Evolutionary conservation across 2,888 invertebrate species (phyloP), one percentile per base, ranked within the genome.

Genomic region (Proisotoma minuta): DNA sequence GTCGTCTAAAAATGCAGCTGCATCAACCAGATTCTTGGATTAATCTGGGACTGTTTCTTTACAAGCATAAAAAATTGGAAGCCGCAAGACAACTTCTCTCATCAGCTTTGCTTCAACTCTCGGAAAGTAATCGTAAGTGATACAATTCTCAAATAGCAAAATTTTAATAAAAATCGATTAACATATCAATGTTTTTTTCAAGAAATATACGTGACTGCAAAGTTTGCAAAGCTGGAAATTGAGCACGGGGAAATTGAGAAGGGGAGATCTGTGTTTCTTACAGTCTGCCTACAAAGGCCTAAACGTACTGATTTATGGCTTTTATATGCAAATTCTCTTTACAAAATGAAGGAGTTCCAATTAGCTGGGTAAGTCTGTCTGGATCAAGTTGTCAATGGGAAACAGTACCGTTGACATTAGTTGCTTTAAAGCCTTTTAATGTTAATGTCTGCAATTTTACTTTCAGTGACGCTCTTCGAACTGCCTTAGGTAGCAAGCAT

Each of bases 241-340:
- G 43, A 43, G 43, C 43, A 43, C 43, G 43, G 43, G 20, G 43
- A 43, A 5, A n/a, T 43, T 5, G 43, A 43, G 10, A 43, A 43
- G 43, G 43, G 43, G 18, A 43, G 43, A 43, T 43, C 43, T 20
- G 20, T 43, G 43, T 43, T 43, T n/a, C 43, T 43, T n/a, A 43
- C 43, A 12, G 20, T 43, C 18, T 43, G 43, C 18, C 43, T 43
- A 4, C 43, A 43, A n/a, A 15, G 43, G 10, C 43, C 43, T 4
- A 43, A n/a, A 43, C 5, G 43, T 4, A 5, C 20, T 43, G 43
- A 43, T 43, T 43, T 43, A 43, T 43, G 43, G 43, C 43, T 43
- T 43, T 43, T 43, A 20, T 43, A 43, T 43, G 43, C 43, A 43
- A 43, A 43, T 43, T 43, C 43, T 5, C 43, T 43, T 4, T 43